Conservation (phyloP, 2,797 vertebrate genomes). For the Crypturellus tataupa region DNA sequence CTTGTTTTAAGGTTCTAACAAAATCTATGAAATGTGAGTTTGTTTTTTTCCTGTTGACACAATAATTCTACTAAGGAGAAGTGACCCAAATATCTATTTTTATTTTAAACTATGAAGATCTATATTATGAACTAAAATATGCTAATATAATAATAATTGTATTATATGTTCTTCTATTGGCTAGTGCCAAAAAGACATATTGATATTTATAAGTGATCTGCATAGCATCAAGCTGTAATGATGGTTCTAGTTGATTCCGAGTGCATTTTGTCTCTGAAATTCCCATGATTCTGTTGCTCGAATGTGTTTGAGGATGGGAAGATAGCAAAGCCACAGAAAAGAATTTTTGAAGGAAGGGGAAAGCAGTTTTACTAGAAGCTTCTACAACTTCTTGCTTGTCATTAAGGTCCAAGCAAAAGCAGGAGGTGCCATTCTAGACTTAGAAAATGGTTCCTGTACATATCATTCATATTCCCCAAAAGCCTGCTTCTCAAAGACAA, state of each 20-base stretch:
- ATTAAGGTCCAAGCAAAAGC: not conserved
- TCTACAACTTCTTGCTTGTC: not conserved
- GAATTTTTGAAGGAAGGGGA: not conserved
- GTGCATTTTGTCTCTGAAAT: not conserved
- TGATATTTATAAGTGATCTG: not conserved
- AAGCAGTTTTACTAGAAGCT: not conserved
- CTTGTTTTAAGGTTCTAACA: not conserved
- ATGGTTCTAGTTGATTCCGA: not conserved
- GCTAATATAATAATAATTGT: too few species aligned
- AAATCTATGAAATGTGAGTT: not conserved
- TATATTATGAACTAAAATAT: not conserved
- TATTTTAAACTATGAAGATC: too few species aligned
- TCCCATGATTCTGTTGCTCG: not conserved
- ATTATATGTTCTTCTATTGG: not conserved
- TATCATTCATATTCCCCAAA: not conserved
- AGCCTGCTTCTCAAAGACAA: not conserved
- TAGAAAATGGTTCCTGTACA: not conserved
- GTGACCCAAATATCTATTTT: too few species aligned
- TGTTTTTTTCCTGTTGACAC: too few species aligned
- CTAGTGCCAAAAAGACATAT: not conserved
- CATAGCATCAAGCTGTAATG: not conserved
- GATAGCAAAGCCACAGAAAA: not conserved
- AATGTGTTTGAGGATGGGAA: not conserved
- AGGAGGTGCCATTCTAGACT: not conserved
- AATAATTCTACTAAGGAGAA: too few species aligned